phyloP scores from a whole-genome alignment of 1,140 invertebrate species.

The Acromyrmex heyeri region DNA sequence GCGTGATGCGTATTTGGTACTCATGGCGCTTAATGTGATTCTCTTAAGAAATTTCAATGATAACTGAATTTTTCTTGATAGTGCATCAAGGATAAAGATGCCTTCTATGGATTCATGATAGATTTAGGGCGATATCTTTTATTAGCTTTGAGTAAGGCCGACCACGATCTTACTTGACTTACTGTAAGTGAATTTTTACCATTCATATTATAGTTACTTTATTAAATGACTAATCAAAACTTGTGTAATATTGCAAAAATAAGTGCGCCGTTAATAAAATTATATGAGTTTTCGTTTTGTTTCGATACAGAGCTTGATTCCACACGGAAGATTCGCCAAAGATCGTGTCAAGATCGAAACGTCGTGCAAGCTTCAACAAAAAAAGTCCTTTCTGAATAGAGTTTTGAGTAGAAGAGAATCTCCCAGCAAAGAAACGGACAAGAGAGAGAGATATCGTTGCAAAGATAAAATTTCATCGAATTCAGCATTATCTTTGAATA shows the following conservation, averaged over 20 bases:
- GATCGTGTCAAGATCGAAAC: conserved; percentile 10
- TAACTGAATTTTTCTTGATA: no score
- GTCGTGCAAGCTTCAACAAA: conserved; percentile 66
- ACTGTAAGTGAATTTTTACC: no score
- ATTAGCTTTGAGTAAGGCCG: no score
- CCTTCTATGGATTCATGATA: no score
- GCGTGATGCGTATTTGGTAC: no score
- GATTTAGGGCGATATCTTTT: no score
- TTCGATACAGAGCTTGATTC: conserved; percentile 18
- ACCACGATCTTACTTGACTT: no score
- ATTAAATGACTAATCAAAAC: neutral
- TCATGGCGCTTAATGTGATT: no score
- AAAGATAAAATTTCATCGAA: conserved; percentile 25
- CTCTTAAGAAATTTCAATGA: no score
- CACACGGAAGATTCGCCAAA: conserved; percentile 16
- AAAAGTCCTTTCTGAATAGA: conserved; percentile 75
- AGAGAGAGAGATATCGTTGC: conserved; percentile 33
- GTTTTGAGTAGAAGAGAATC: conserved; percentile 73
- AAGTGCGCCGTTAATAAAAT: neutral
- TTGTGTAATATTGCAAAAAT: neutral
- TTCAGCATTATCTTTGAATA: neutral
- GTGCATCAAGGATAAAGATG: no score
- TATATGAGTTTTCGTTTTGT: neutral
- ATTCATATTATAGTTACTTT: neutral
- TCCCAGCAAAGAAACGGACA: conserved; percentile 65